These are phyloP conservation scores for Pimephales promelas DNA, from an alignment of 2,113 vertebrate genomes.

Conservation along the genomic window DNA sequence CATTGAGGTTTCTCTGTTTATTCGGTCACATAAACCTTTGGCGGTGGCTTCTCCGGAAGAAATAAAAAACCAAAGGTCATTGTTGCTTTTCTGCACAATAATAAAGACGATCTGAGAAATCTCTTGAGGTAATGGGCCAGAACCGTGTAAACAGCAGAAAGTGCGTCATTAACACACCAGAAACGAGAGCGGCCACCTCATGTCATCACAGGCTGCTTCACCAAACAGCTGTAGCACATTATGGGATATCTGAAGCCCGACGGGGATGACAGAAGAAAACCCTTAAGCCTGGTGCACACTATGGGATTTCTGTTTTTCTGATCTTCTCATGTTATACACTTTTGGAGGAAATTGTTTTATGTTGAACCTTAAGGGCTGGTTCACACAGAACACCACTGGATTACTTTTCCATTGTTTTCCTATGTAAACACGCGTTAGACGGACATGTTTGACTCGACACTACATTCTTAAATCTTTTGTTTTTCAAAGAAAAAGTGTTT, in stretches of 20 bases:
- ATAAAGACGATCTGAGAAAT: constrained; percentile 15
- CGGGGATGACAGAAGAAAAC: background rate
- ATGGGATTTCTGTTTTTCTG: no score
- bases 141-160: constrained; percentile 32
- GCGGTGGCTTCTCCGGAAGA: constrained; percentile 38
- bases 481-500: no score
- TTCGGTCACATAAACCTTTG: constrained; percentile 53
- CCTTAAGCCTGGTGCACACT: background rate
- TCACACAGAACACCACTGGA: no score
- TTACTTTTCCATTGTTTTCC: no score
- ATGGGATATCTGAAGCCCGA: background rate
- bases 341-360: no score
- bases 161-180: constrained; percentile 30
- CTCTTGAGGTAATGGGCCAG: constrained; percentile 40
- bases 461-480: no score
- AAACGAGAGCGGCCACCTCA: background rate
- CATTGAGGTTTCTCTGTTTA: constrained; percentile 62
- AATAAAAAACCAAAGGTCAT: constrained; percentile 53
- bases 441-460: no score
- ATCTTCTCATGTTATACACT: background rate
- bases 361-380: no score
- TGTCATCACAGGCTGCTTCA: constrained; percentile 11
- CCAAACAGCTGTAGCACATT: constrained; percentile 26
- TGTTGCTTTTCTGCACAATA: constrained; percentile 44
- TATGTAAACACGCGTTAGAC: no score